These are phyloP conservation scores for Mormyrops attenuatus DNA, from an alignment of 2,797 vertebrate species.

Conservation along the genomic window DNA sequence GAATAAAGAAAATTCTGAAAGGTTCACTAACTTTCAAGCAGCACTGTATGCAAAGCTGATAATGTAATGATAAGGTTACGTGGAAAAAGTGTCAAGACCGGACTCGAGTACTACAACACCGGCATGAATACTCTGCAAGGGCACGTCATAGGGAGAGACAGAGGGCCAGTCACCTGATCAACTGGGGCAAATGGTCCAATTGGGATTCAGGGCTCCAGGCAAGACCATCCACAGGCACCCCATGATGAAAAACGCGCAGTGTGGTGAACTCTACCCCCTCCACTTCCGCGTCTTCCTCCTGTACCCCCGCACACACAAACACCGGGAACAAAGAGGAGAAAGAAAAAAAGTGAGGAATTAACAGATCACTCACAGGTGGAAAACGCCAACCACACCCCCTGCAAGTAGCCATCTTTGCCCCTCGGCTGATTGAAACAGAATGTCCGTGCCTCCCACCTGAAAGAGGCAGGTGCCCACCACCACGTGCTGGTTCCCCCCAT, in stretches of 20 bases:
- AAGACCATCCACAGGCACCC: conserved; percentile 75
- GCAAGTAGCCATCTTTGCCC: neutral
- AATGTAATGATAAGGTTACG: neutral
- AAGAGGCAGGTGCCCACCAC: conserved; percentile 82
- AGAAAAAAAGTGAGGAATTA: neutral
- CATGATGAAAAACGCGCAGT: conserved; percentile 78
- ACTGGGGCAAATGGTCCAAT: conserved; percentile 73
- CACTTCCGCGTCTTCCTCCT: conserved; percentile 86
- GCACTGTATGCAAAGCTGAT: neutral
- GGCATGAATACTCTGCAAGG: neutral
- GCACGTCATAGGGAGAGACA: neutral
- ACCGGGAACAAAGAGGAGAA: neutral
- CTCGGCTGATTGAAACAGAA: neutral
- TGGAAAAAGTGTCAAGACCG: neutral
- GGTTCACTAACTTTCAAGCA: neutral
- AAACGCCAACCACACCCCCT: neutral
- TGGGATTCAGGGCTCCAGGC: conserved; percentile 92
- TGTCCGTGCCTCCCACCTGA: conserved; percentile 62
- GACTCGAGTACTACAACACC: neutral
- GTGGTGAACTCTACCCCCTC: conserved; percentile 81
- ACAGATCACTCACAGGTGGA: neutral
- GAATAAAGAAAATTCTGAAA: neutral
- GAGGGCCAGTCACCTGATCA: conserved; percentile 67
- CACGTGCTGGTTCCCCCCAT: conserved; percentile 83
- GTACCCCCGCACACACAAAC: conserved; percentile 13